A percentile compares a stretch with the other conserved stretches of the same genome.
These are phyloP conservation scores for Nymphalis urticae DNA, from an alignment of 2,888 invertebrate species.

Conservation along the genomic window DNA sequence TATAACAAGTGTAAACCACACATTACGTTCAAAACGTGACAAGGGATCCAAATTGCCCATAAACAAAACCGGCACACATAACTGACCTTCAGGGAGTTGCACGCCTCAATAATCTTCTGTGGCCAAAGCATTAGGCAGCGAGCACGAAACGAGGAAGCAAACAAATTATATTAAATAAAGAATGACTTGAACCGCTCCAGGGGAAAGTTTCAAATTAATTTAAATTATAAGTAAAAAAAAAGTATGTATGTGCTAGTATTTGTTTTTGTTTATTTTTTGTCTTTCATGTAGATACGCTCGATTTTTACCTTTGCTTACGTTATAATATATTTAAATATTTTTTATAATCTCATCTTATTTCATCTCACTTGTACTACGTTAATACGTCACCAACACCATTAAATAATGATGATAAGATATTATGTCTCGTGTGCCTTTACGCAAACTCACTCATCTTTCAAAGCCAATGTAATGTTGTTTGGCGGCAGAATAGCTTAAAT, in stretches of 20 bases:
- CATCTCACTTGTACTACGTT: background rate
- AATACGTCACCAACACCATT: no score
- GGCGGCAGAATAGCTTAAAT: no score
- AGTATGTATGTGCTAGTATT: constrained; percentile 9
- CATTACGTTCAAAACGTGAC: constrained; percentile 24
- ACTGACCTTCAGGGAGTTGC: constrained; percentile 94
- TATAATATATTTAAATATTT: background rate
- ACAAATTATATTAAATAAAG: constrained; percentile 65
- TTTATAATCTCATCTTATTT: background rate
- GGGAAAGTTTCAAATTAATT: constrained; percentile 37
- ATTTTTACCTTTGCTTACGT: background rate
- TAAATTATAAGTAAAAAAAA: constrained; percentile 12
- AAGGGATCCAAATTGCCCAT: constrained; percentile 39
- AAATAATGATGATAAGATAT: no score
- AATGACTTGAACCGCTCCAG: constrained; percentile 40
- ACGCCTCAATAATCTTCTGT: constrained; percentile 97
- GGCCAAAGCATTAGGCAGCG: constrained; percentile 69
- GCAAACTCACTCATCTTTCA: no score
- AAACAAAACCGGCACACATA: constrained; percentile 50
- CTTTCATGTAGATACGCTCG: constrained; percentile 3
- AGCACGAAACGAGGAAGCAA: constrained; percentile 65
- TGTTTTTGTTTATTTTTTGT: background rate
- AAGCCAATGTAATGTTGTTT: no score
- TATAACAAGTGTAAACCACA: background rate
- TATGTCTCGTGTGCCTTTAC: no score